These are phyloP conservation scores for Harpagifer antarcticus DNA, from an alignment of 2,797 vertebrate genomes.

Conservation along the genomic window DNA sequence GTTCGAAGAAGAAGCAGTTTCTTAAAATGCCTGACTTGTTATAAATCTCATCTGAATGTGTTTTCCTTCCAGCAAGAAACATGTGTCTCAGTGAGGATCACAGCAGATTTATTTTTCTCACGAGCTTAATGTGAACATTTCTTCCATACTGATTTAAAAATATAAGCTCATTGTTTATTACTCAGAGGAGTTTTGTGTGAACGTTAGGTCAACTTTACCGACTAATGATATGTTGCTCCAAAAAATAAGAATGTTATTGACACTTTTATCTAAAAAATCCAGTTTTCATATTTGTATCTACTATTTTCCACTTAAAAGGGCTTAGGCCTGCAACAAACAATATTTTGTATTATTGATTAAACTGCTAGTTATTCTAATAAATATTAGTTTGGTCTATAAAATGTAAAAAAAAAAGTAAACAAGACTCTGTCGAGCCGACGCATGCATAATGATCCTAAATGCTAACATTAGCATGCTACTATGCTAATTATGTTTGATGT, in stretches of 20 bases:
- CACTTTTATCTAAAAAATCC: neutral
- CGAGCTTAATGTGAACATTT: slow-evolving; percentile 41
- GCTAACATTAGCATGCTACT: neutral
- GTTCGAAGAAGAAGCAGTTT: neutral
- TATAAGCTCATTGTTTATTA: too few species aligned
- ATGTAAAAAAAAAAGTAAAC: neutral
- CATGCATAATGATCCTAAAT: neutral
- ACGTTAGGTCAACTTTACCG: slow-evolving; percentile 33
- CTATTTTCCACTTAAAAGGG: neutral
- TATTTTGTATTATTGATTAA: neutral
- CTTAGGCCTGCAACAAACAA: neutral
- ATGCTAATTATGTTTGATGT: neutral
- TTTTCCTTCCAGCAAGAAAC: slow-evolving; percentile 55
- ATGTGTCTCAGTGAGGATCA: slow-evolving; percentile 47
- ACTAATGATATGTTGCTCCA: neutral
- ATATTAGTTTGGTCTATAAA: neutral
- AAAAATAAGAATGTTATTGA: neutral
- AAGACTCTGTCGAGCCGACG: neutral
- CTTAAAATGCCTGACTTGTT: slow-evolving; percentile 18
- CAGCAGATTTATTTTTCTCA: slow-evolving; percentile 65
- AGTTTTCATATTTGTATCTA: too few species aligned
- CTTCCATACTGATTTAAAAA: neutral
- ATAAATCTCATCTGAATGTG: slow-evolving; percentile 35
- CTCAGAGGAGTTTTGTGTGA: slow-evolving; percentile 6
- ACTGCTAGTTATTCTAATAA: neutral